These are phyloP conservation scores for Amphilophus citrinellus DNA, from an alignment of 2,113 vertebrate genomes.

Conservation along the genomic window DNA sequence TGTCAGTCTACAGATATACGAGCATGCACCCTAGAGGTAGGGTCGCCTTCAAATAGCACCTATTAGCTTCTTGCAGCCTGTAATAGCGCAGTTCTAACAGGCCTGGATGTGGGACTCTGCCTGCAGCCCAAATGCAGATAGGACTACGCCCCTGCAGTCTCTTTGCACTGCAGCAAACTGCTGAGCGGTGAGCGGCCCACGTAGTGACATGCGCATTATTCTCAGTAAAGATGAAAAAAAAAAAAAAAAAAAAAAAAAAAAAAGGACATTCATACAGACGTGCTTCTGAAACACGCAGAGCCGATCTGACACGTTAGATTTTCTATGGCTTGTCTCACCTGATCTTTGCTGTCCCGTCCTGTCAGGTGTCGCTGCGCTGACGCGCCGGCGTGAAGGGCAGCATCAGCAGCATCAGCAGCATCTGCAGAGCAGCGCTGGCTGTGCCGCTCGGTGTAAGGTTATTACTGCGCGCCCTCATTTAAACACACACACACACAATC, in stretches of 20 bases:
- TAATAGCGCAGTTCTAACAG: background rate
- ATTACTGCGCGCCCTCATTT: background rate
- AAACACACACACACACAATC: constrained; percentile 8
- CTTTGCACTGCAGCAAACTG: constrained; percentile 62
- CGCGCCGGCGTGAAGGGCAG: constrained; percentile 2
- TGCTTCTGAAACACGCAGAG: background rate
- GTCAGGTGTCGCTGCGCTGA: background rate
- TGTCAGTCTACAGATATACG: background rate
- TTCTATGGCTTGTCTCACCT: constrained; percentile 23
- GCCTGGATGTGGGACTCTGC: constrained; percentile 26
- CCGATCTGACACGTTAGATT: too few species aligned
- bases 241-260: background rate
- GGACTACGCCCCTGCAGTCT: constrained; percentile 70
- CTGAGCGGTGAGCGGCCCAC: background rate
- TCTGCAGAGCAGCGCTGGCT: background rate
- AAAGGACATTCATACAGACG: background rate
- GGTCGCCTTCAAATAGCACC: background rate
- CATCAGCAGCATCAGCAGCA: constrained; percentile 14
- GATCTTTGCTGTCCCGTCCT: background rate
- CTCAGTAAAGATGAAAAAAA: background rate
- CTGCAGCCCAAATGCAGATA: constrained; percentile 42
- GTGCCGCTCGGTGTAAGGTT: background rate
- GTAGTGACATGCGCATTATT: background rate
- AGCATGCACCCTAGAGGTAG: constrained; percentile 8
- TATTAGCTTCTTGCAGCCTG: background rate